A percentile compares a stretch with the other conserved stretches of the same genome.
phyloP scores from a whole-genome alignment of 1,140 invertebrate genomes.

The Dolichoris vasculosae region DNA sequence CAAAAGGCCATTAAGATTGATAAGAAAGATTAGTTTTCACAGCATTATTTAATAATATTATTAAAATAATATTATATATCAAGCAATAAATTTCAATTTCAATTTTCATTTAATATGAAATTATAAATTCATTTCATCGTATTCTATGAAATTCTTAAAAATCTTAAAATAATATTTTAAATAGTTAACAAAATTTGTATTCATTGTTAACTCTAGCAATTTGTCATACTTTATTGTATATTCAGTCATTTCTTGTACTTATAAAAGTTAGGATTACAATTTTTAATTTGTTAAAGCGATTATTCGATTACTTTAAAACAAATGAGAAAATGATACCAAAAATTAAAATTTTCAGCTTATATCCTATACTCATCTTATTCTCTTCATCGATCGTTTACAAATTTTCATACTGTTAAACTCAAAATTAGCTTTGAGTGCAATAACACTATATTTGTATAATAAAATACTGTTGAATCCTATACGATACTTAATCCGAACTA shows the following conservation, averaged over 20 bases:
- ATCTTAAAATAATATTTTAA: slow-evolving; percentile 4
- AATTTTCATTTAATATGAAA: background rate
- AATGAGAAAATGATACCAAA: background rate
- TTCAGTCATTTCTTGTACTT: slow-evolving; percentile 15
- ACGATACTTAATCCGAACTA: slow-evolving; percentile 40
- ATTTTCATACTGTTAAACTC: background rate
- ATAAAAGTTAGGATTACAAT: background rate
- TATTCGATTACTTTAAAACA: background rate
- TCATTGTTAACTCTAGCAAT: slow-evolving; percentile 1
- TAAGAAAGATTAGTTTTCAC: slow-evolving; percentile 2
- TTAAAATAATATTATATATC: slow-evolving; percentile 2
- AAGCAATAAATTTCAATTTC: background rate
- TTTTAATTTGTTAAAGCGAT: background rate
- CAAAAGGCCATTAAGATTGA: slow-evolving; percentile 19
- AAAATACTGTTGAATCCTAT: slow-evolving; percentile 38
- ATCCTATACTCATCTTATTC: background rate
- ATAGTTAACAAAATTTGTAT: background rate
- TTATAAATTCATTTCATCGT: background rate
- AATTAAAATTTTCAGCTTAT: slow-evolving; percentile 3
- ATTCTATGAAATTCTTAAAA: background rate
- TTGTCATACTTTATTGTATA: slow-evolving; percentile 23
- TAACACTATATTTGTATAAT: slow-evolving; percentile 27
- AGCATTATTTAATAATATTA: slow-evolving; percentile 22
- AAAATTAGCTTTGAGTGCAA: slow-evolving; percentile 22
- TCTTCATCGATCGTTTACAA: slow-evolving; percentile 5